Evolutionary conservation across 2,888 invertebrate species (phyloP).

Genomic region (Drosophila paranaensis): DNA sequence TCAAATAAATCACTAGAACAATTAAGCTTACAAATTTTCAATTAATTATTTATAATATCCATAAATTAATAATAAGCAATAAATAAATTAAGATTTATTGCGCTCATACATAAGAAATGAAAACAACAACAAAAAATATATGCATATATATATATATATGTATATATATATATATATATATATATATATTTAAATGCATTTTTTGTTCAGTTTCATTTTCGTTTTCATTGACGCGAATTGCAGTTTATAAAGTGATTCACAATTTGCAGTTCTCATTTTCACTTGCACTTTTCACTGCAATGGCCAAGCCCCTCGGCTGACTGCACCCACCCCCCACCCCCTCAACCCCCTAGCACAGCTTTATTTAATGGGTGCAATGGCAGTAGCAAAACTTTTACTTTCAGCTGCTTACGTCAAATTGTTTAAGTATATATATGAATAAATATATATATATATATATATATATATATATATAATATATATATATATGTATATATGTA

Average conservation of each 20-base stretch:
- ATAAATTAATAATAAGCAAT: neutral
- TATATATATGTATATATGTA: conserved; percentile 14
- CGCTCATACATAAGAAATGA: conserved; percentile 19
- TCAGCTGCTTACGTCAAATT: conserved; percentile 76
- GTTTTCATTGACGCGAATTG: conserved; percentile 53
- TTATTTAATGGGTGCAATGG: conserved; percentile 73
- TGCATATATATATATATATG: neutral
- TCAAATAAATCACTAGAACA: neutral
- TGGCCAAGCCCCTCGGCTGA: conserved; percentile 31
- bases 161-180: too few species aligned
- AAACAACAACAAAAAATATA: neutral
- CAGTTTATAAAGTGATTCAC: conserved; percentile 55
- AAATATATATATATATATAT: conserved; percentile 23
- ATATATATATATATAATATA: conserved; percentile 22
- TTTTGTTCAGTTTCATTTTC: conserved; percentile 51
- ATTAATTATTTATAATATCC: neutral
- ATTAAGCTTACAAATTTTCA: neutral
- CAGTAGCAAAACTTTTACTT: conserved; percentile 73
- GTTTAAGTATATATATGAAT: conserved; percentile 52
- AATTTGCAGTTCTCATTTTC: conserved; percentile 72
- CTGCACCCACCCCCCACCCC: neutral
- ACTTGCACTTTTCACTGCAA: conserved; percentile 78
- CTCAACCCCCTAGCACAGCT: neutral
- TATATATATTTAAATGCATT: neutral
- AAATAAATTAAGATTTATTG: conserved; percentile 21